Evolutionary conservation across 2,797 vertebrate species (phyloP).

Genomic region (Austrolebias charrua): DNA sequence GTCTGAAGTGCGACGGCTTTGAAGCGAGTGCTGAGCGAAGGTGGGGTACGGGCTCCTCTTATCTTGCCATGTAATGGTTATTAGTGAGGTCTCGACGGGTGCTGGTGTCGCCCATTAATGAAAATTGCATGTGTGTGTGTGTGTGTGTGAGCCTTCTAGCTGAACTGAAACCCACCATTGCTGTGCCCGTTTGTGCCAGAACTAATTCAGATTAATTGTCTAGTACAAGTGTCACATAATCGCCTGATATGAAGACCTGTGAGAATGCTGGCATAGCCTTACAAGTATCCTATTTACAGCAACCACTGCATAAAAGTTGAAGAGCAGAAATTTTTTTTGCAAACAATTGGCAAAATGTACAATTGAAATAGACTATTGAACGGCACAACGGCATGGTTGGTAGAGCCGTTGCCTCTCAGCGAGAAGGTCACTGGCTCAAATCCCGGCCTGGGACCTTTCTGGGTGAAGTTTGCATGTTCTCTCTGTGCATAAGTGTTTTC

Average conservation of each 20-base stretch:
- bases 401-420: too few relatives aligned
- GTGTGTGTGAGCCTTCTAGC: neutral
- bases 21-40: constrained; percentile 61
- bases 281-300: neutral
- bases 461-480: too few relatives aligned
- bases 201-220: neutral
- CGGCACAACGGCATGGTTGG: too few relatives aligned
- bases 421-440: too few relatives aligned
- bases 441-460: too few relatives aligned
- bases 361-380: too few relatives aligned
- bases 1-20: constrained; percentile 72
- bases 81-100: constrained; percentile 68
- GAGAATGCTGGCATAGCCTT: neutral
- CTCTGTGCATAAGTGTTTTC: too few relatives aligned
- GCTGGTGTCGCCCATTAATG: constrained; percentile 63
- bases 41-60: constrained; percentile 58
- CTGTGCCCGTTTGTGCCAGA: neutral
- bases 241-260: neutral
- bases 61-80: constrained; percentile 68
- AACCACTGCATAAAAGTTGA: too few relatives aligned
- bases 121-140: constrained; percentile 40
- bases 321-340: too few relatives aligned
- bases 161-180: constrained; percentile 12
- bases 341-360: too few relatives aligned
- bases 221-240: neutral